Evolutionary conservation across 2,888 invertebrate species (phyloP).

Genomic region (Alentia gelatinosa): DNA sequence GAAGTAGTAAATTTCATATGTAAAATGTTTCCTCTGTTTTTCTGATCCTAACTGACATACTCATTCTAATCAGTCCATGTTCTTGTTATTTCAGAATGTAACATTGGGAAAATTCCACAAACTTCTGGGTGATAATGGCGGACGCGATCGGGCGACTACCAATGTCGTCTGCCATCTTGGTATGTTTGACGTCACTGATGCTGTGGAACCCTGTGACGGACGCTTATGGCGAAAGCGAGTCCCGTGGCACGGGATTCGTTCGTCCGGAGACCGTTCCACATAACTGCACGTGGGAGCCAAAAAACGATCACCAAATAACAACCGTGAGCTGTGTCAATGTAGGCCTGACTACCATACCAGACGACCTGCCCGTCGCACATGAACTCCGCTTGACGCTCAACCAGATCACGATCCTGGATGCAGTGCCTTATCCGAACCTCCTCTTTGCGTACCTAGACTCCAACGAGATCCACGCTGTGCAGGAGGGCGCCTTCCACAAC

Average conservation of each 20-base stretch:
- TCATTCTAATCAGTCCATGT: no score
- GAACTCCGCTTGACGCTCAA: conserved; percentile 3
- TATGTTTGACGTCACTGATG: neutral
- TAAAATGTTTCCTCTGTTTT: no score
- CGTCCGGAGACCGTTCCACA: neutral
- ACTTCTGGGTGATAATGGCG: no score
- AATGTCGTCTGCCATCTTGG: neutral
- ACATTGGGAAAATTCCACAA: no score
- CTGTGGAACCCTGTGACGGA: neutral
- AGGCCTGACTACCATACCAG: neutral
- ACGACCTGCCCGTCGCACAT: neutral
- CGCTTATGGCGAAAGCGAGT: no score
- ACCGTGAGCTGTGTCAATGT: neutral
- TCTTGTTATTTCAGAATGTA: neutral
- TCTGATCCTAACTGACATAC: no score
- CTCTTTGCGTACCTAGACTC: neutral
- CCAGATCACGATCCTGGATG: neutral
- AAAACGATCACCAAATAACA: neutral
- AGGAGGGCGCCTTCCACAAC: neutral
- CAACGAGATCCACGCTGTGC: neutral
- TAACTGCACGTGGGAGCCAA: conserved; percentile 6
- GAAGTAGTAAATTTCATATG: no score
- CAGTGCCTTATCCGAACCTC: neutral
- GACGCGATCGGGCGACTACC: neutral
- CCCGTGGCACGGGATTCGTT: neutral